Evolutionary conservation across 2,113 vertebrate genomes (phyloP).

Genomic region (Ariopsis seemanni): DNA sequence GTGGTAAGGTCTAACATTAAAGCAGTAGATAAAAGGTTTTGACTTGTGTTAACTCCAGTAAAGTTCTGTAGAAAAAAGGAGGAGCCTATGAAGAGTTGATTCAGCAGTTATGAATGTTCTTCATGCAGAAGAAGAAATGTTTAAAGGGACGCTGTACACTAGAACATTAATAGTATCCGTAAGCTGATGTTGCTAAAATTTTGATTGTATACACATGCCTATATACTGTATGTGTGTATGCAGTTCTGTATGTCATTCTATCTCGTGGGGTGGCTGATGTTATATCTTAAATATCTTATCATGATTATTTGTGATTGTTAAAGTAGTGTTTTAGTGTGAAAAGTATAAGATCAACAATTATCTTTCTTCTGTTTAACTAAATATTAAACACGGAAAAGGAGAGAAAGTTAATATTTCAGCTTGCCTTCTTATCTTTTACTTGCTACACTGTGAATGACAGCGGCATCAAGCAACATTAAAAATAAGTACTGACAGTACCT

Average conservation of each 20-base stretch:
- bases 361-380: not conserved
- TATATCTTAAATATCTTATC: not conserved
- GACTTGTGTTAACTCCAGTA: constrained; percentile 1
- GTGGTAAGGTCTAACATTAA: constrained; percentile 40
- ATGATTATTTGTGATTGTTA: not conserved
- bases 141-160: not conserved
- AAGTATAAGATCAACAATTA: not conserved
- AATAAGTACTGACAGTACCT: not conserved
- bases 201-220: not conserved
- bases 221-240: too few species aligned
- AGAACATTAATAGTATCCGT: not conserved
- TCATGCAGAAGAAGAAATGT: constrained; percentile 20
- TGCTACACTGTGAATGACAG: not conserved
- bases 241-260: not conserved
- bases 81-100: constrained; percentile 35
- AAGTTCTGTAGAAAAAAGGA: constrained; percentile 38
- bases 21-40: constrained; percentile 22
- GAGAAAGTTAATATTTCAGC: not conserved
- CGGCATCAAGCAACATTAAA: not conserved
- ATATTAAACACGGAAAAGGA: not conserved
- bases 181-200: not conserved
- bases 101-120: constrained; percentile 37
- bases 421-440: not conserved
- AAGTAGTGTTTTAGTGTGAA: not conserved
- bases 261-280: not conserved